Percentiles rank a stretch among this genome's conserved stretches.
Conservation (phyloP, 1,140 invertebrate genomes). For the Drosophila setifemur region DNA sequence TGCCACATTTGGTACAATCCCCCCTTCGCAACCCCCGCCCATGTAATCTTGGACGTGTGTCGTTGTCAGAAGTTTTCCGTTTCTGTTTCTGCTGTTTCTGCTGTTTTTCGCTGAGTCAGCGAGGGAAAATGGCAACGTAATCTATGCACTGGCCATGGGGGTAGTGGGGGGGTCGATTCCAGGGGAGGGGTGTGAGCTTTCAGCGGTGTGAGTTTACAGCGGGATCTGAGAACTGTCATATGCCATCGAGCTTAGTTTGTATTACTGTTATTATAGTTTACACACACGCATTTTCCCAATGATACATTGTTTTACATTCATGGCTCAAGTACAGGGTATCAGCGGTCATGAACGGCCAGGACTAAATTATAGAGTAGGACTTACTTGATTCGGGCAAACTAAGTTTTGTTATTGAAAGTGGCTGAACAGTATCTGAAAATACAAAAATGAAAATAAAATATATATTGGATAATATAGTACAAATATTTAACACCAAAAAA, state of each 20-base stretch:
- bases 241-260: conserved; percentile 37
- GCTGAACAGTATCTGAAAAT: too few relatives aligned
- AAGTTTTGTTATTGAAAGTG: too few relatives aligned
- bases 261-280: conserved; percentile 39
- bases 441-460: too few relatives aligned
- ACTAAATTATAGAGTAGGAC: neutral
- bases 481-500: too few relatives aligned
- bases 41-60: conserved; percentile 47
- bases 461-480: too few relatives aligned
- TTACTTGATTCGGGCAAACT: too few relatives aligned
- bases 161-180: neutral
- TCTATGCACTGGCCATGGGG: conserved; percentile 10
- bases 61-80: conserved; percentile 14
- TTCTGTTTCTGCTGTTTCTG: neutral
- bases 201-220: neutral
- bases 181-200: too few relatives aligned
- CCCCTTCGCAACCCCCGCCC: neutral
- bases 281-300: conserved; percentile 23
- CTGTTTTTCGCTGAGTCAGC: conserved; percentile 36
- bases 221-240: conserved; percentile 28
- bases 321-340: neutral
- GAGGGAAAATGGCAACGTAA: conserved; percentile 23
- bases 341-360: neutral
- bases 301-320: conserved; percentile 45
- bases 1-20: conserved; percentile 56